A percentile compares a stretch with the other conserved stretches of the same genome.
These are phyloP conservation scores for Nylanderia fulva DNA, from an alignment of 1,140 invertebrate species.

Conservation along the genomic window DNA sequence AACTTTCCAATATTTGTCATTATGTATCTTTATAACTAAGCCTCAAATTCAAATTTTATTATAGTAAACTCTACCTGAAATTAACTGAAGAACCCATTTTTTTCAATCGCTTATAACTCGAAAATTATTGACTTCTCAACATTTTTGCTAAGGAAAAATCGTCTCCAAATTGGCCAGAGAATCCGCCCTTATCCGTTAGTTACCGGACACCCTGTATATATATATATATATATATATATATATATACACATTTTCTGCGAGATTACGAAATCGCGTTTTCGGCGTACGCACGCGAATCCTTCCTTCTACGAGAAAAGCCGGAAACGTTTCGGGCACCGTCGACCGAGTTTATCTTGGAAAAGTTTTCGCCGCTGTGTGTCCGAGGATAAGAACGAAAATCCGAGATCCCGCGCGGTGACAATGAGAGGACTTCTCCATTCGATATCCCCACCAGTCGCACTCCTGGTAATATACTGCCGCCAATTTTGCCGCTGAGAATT, in stretches of 20 bases:
- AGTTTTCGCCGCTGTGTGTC: conserved; percentile 71
- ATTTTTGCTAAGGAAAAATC: too few species aligned
- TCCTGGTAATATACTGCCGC: conserved; percentile 59
- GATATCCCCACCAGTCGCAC: conserved; percentile 56
- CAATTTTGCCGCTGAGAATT: conserved; percentile 51
- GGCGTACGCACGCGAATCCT: conserved; percentile 47
- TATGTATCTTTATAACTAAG: too few species aligned
- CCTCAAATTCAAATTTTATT: too few species aligned
- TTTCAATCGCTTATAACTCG: too few species aligned
- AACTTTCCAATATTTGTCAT: too few species aligned
- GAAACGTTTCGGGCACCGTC: conserved; percentile 40
- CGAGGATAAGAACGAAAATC: conserved; percentile 73
- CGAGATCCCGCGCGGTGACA: conserved; percentile 66
- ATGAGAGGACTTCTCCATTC: conserved; percentile 54
- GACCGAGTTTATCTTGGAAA: conserved; percentile 67
- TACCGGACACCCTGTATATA: too few species aligned
- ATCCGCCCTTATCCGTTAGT: too few species aligned
- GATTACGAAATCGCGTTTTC: conserved; percentile 70
- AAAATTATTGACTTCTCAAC: too few species aligned
- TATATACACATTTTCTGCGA: conserved; percentile 63
- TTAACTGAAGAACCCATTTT: too few species aligned
- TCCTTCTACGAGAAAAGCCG: conserved; percentile 55
- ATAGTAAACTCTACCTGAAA: too few species aligned
- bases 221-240: background rate
- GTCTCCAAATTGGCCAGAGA: too few species aligned